Conservation (phyloP, 37 sponge, comb jelly and placozoan species). For the Chondrilla cf. caribensis region DNA sequence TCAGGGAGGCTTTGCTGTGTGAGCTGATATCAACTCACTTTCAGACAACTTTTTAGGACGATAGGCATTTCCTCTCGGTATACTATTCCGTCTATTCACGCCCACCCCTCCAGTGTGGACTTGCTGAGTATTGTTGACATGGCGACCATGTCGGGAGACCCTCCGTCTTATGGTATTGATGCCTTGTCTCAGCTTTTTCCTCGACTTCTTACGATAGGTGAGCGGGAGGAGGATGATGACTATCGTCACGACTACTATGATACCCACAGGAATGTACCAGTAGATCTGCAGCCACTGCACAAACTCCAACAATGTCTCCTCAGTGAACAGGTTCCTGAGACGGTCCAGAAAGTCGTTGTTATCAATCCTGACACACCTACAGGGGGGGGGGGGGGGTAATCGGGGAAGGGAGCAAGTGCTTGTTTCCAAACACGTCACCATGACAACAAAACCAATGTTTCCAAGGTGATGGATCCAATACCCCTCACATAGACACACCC, state of each 20-base stretch:
- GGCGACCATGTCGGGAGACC: background rate
- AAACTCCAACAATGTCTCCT: constrained; percentile 53
- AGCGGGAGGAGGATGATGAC: constrained; percentile 65
- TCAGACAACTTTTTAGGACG: constrained; percentile 4
- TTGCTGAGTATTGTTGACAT: background rate
- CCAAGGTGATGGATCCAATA: no score
- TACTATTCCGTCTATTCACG: background rate
- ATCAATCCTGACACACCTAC: constrained; percentile 53
- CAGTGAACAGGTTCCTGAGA: constrained; percentile 25
- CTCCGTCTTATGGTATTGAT: constrained; percentile 21
- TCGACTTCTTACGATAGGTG: constrained; percentile 74
- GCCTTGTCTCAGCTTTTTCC: constrained; percentile 19
- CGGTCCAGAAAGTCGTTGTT: constrained; percentile 59
- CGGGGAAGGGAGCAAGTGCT: background rate
- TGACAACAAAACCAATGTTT: background rate
- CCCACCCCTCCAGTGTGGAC: constrained; percentile 33
- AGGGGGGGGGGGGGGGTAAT: background rate
- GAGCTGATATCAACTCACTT: background rate
- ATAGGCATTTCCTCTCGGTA: background rate
- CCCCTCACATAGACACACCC: no score
- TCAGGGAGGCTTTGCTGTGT: background rate
- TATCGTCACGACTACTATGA: constrained; percentile 47
- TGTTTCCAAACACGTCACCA: background rate
- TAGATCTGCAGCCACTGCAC: constrained; percentile 62
- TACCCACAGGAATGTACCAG: constrained; percentile 73